A percentile compares a stretch with the other conserved stretches of the same genome.
These are phyloP conservation scores for Cheilosia vernalis DNA, from an alignment of 2,888 invertebrate species.

Conservation along the genomic window DNA sequence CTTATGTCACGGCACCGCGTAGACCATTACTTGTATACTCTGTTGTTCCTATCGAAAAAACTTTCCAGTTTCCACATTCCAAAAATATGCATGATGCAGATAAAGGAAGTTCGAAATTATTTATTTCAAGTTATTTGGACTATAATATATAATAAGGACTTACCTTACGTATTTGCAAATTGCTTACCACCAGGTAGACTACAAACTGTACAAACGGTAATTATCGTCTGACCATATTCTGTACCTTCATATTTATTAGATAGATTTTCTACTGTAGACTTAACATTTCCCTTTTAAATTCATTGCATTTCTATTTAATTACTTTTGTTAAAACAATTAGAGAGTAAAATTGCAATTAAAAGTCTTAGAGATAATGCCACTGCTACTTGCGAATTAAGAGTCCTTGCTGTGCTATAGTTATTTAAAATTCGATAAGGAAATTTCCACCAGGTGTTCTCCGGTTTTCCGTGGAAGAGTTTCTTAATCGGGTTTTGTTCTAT, in stretches of 20 bases:
- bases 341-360: constrained; percentile 60
- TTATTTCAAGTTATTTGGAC: too few species aligned
- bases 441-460: constrained; percentile 56
- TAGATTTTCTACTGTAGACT: neutral
- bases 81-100: too few species aligned
- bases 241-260: neutral
- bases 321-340: constrained; percentile 60
- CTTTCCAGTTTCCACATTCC: too few species aligned
- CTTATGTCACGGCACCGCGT: too few species aligned
- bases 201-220: too few species aligned
- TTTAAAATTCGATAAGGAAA: constrained; percentile 53
- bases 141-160: too few species aligned
- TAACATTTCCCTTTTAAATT: neutral
- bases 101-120: too few species aligned
- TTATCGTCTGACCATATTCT: too few species aligned
- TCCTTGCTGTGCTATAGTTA: constrained; percentile 36
- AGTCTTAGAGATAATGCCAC: constrained; percentile 50
- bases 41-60: too few species aligned
- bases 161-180: too few species aligned
- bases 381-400: constrained; percentile 30
- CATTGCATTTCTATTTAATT: constrained; percentile 47
- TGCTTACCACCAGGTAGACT: too few species aligned
- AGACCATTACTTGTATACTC: too few species aligned
- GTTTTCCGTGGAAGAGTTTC: constrained; percentile 18
- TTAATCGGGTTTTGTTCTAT: neutral